A percentile compares a stretch with the other conserved stretches of the same genome.
These are phyloP conservation scores for Schizotus pectinicornis DNA, from an alignment of 2,888 invertebrate genomes.

Conservation along the genomic window DNA sequence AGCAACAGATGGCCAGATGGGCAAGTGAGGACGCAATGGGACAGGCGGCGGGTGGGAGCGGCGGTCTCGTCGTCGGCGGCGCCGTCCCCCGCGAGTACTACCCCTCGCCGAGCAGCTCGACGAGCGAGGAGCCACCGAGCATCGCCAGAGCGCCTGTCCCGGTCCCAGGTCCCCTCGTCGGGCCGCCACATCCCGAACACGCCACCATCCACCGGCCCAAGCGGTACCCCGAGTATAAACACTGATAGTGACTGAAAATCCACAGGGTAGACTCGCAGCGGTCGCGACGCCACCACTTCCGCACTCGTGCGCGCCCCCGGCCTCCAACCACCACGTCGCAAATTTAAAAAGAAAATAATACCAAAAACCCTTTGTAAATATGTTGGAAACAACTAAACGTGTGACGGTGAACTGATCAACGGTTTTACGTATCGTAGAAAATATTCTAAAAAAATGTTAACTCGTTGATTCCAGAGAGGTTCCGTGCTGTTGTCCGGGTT, in stretches of 20 bases:
- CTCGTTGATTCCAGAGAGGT: slow-evolving; percentile 1
- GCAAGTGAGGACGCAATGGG: slow-evolving; percentile 80
- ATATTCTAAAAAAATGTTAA: slow-evolving; percentile 23
- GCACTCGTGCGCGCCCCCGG: too few species aligned
- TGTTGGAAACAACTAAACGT: slow-evolving; percentile 14
- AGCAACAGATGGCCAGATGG: slow-evolving; percentile 95
- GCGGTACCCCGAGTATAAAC: slow-evolving; percentile 78
- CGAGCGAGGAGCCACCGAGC: slow-evolving; percentile 63
- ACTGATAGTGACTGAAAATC: slow-evolving; percentile 66
- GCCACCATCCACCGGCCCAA: slow-evolving; percentile 65
- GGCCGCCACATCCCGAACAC: slow-evolving; percentile 56
- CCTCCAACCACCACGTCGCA: too few species aligned
- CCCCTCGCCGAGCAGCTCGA: slow-evolving; percentile 64
- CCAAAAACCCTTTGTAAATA: background rate
- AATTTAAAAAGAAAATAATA: background rate
- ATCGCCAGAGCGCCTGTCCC: slow-evolving; percentile 62
- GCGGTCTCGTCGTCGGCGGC: slow-evolving; percentile 57
- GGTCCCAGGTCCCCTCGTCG: slow-evolving; percentile 53
- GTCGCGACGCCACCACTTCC: slow-evolving; percentile 26
- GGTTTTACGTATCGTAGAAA: slow-evolving; percentile 11
- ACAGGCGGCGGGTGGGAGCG: slow-evolving; percentile 57
- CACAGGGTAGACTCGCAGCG: slow-evolving; percentile 45
- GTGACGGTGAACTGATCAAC: slow-evolving; percentile 25
- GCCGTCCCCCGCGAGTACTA: slow-evolving; percentile 63
- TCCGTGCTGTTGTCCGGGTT: background rate